These are phyloP conservation scores for Halcyon senegalensis DNA, from an alignment of 2,113 vertebrate genomes.

Conservation along the genomic window DNA sequence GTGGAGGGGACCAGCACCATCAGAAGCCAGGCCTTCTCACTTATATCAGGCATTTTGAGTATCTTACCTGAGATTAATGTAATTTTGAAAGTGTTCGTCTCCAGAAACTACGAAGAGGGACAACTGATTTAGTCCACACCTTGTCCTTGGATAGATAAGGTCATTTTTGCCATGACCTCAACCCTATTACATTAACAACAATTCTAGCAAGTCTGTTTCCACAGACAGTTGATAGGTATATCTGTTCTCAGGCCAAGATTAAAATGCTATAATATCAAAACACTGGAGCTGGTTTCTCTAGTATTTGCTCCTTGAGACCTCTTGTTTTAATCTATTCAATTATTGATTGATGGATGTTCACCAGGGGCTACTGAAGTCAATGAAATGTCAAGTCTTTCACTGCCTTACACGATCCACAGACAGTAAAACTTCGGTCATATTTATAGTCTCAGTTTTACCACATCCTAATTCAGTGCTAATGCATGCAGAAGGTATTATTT, in stretches of 20 bases:
- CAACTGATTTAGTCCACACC: not conserved
- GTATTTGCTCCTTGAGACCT: not conserved
- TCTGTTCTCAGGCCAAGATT: constrained; percentile 42
- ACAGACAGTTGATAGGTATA: not conserved
- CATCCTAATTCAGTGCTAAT: not conserved
- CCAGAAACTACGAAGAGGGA: not conserved
- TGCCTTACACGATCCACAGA: not conserved
- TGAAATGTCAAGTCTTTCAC: not conserved
- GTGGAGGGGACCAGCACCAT: not conserved
- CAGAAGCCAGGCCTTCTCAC: not conserved
- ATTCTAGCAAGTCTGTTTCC: constrained; percentile 31
- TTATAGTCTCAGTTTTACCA: not conserved
- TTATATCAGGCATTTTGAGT: not conserved
- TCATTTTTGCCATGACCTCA: not conserved
- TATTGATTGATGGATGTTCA: not conserved
- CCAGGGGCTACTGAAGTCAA: not conserved
- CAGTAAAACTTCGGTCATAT: not conserved
- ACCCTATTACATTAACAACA: constrained; percentile 10
- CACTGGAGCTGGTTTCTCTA: not conserved
- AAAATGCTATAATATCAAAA: not conserved
- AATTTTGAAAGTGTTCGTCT: not conserved
- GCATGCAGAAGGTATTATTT: not conserved
- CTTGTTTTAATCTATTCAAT: not conserved
- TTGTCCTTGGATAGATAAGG: not conserved
- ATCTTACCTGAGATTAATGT: not conserved